Conservation (phyloP, 2,113 vertebrate species). For the Xiphophorus couchianus region DNA sequence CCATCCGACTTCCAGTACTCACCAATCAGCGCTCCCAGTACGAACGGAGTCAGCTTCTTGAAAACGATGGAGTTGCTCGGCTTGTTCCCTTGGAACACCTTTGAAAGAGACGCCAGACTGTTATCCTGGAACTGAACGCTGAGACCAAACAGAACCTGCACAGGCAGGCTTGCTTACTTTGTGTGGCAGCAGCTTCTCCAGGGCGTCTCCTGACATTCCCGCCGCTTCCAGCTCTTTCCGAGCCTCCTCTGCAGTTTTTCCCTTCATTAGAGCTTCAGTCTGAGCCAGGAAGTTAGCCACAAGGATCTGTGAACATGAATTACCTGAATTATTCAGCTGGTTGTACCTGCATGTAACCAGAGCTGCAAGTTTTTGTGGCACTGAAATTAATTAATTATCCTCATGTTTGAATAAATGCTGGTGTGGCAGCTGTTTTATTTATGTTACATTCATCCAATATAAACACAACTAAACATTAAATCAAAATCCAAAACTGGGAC, state of each 20-base stretch:
- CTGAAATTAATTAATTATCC: too few species aligned
- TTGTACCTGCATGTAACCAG: too few species aligned
- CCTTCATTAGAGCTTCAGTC: slow-evolving; percentile 97
- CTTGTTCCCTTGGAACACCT: slow-evolving; percentile 98
- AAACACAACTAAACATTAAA: too few species aligned
- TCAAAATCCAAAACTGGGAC: neutral
- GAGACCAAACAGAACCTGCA: neutral
- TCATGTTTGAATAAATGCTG: too few species aligned
- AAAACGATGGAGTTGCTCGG: slow-evolving; percentile 96
- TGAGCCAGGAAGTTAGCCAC: slow-evolving; percentile 95
- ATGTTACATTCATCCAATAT: too few species aligned
- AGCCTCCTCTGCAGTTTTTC: slow-evolving; percentile 89
- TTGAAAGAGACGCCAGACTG: neutral
- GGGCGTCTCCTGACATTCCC: slow-evolving; percentile 80
- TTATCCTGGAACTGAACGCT: too few species aligned
- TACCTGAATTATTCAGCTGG: too few species aligned
- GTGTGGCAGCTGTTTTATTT: too few species aligned
- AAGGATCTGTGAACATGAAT: slow-evolving; percentile 84
- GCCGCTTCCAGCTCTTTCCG: slow-evolving; percentile 86
- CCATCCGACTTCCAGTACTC: slow-evolving; percentile 39
- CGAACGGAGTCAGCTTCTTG: slow-evolving; percentile 91
- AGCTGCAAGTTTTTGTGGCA: too few species aligned
- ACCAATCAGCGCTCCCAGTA: slow-evolving; percentile 92
- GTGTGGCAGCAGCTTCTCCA: slow-evolving; percentile 93
- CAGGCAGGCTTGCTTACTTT: slow-evolving; percentile 76